These are phyloP conservation scores for Drosophila hydei DNA, from an alignment of 1,140 invertebrate genomes.

Conservation along the genomic window DNA sequence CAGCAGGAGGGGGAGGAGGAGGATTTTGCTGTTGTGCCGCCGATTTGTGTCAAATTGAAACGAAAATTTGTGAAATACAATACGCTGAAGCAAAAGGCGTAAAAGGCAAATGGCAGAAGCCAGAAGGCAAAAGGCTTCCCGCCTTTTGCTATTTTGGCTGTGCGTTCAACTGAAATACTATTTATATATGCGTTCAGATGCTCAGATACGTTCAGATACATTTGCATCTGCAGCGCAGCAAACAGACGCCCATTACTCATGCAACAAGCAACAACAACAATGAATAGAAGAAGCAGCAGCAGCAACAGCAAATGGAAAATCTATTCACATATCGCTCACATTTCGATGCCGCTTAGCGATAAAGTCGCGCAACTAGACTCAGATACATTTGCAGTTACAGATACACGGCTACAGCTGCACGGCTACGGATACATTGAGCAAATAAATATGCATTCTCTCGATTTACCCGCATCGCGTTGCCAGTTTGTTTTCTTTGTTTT, in stretches of 20 bases:
- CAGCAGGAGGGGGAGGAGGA: neutral
- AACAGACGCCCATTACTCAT: conserved; percentile 66
- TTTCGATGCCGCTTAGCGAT: conserved; percentile 74
- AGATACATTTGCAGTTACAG: neutral
- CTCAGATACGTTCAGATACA: conserved; percentile 60
- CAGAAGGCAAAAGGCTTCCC: conserved; percentile 27
- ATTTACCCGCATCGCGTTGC: conserved; percentile 38
- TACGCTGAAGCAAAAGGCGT: conserved; percentile 27
- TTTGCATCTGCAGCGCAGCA: conserved; percentile 64
- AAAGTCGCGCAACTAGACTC: conserved; percentile 49
- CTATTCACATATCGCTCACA: conserved; percentile 69
- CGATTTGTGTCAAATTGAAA: conserved; percentile 74
- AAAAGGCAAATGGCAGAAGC: conserved; percentile 1
- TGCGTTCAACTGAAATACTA: conserved; percentile 81
- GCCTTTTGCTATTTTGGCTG: conserved; percentile 73
- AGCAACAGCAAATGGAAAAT: conserved; percentile 54
- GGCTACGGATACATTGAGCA: conserved; percentile 65
- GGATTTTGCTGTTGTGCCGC: conserved; percentile 6
- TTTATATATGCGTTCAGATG: conserved; percentile 77
- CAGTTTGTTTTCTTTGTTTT: conserved; percentile 3
- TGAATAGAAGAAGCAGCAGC: conserved; percentile 8
- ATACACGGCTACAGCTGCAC: conserved; percentile 2
- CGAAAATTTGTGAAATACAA: conserved; percentile 70
- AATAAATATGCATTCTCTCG: conserved; percentile 77
- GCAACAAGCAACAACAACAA: conserved; percentile 51